Evolutionary conservation across 1,140 invertebrate genomes (phyloP).

Genomic region (Camponotus vicinus): DNA sequence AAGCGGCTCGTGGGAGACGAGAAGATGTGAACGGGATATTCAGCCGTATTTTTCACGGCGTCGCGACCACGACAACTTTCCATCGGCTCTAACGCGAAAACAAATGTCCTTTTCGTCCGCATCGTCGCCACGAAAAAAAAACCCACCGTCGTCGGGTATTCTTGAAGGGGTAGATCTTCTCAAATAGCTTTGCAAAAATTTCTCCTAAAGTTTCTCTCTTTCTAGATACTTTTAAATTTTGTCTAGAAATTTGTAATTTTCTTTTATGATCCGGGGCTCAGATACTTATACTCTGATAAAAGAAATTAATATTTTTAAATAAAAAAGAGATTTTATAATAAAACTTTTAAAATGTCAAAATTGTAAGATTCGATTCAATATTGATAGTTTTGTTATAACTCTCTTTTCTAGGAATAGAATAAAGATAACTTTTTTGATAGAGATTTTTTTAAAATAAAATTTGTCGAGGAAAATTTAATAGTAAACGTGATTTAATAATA

Average conservation of each 20-base stretch:
- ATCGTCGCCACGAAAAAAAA: conserved; percentile 37
- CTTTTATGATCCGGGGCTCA: too few relatives aligned
- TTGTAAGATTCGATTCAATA: background rate
- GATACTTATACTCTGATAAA: too few relatives aligned
- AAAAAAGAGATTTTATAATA: too few relatives aligned
- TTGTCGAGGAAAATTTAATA: background rate
- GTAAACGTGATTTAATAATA: background rate
- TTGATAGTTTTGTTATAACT: background rate
- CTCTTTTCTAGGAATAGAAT: background rate
- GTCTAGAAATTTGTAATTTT: background rate
- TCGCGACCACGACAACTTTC: conserved; percentile 61
- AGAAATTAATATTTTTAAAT: too few relatives aligned
- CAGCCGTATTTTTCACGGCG: conserved; percentile 62
- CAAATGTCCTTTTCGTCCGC: conserved; percentile 69
- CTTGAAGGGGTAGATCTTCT: background rate
- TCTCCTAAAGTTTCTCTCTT: background rate
- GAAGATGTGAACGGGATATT: conserved; percentile 56
- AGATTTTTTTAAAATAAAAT: background rate
- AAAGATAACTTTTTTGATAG: background rate
- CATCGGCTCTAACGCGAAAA: conserved; percentile 72
- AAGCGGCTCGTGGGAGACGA: conserved; percentile 29
- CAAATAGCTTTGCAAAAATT: background rate
- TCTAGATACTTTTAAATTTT: background rate
- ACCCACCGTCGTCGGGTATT: background rate
- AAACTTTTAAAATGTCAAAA: background rate